phyloP scores from a whole-genome alignment of 1,140 invertebrate genomes.

The Thaumatotibia leucotreta region DNA sequence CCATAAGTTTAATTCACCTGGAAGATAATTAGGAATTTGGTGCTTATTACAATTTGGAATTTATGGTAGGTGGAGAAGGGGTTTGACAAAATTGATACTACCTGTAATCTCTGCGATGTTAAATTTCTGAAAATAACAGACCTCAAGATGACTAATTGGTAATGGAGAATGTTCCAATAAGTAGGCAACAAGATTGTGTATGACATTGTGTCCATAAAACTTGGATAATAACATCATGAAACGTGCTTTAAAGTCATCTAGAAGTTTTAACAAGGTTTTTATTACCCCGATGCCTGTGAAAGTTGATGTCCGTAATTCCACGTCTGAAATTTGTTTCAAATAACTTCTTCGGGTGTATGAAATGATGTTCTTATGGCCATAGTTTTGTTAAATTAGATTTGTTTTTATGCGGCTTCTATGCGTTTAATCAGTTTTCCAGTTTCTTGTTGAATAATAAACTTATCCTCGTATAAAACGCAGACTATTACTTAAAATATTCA shows the following conservation, averaged over 20 bases:
- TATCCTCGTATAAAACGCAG: no score
- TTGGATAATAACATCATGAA: background rate
- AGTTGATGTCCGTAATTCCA: background rate
- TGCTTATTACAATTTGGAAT: background rate
- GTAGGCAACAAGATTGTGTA: background rate
- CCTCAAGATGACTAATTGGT: no score
- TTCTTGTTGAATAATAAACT: constrained; percentile 5
- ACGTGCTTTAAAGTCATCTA: constrained; percentile 8
- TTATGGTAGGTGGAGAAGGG: background rate
- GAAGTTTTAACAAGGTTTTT: constrained; percentile 11
- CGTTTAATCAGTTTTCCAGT: constrained; percentile 6
- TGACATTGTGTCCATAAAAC: background rate
- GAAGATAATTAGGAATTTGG: background rate
- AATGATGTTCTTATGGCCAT: background rate
- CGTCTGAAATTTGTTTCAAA: background rate
- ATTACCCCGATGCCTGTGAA: background rate
- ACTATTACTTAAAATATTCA: no score
- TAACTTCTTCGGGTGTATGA: background rate
- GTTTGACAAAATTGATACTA: no score
- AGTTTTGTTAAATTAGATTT: background rate
- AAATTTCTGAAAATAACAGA: no score
- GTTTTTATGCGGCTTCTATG: background rate
- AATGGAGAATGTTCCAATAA: no score
- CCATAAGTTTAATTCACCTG: background rate
- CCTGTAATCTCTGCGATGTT: no score